Evolutionary conservation across 2,888 invertebrate species (phyloP).

Genomic region (Aspidiotus rigidus): DNA sequence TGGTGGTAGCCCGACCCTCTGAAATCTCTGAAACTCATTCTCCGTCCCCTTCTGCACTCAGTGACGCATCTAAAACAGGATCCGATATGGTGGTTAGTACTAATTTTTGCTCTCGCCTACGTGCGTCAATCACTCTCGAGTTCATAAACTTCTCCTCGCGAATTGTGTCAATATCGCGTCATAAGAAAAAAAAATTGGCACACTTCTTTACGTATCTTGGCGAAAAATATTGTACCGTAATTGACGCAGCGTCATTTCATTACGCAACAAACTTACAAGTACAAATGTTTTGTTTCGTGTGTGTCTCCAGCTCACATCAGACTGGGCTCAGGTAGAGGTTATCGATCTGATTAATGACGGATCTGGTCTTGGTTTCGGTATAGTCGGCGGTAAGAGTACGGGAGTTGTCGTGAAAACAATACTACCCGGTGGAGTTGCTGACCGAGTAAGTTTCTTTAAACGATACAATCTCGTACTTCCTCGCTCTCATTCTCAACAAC

Average conservation of each 20-base stretch:
- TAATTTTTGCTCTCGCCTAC: too few relatives aligned
- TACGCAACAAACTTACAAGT: background rate
- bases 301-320: conserved; percentile 47
- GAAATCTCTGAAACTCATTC: conserved; percentile 38
- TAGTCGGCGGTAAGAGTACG: conserved; percentile 92
- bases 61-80: conserved; percentile 48
- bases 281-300: background rate
- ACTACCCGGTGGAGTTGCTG: conserved; percentile 92
- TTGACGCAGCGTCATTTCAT: too few relatives aligned
- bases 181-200: background rate
- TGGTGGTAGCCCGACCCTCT: conserved; percentile 52
- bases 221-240: too few relatives aligned
- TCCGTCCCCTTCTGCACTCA: conserved; percentile 54
- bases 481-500: too few relatives aligned
- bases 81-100: conserved; percentile 56
- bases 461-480: too few relatives aligned
- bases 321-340: conserved; percentile 99
- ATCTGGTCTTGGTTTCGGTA: conserved; percentile 95
- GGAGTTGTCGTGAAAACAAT: conserved; percentile 99
- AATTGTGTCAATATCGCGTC: too few relatives aligned
- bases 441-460: conserved; percentile 58
- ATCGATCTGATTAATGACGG: conserved; percentile 97
- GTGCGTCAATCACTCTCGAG: background rate
- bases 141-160: background rate
- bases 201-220: background rate